Evolutionary conservation across 2,113 vertebrate genomes (phyloP), one percentile per base, ranked within the genome.

Genomic region (Aplodontia rufa): DNA sequence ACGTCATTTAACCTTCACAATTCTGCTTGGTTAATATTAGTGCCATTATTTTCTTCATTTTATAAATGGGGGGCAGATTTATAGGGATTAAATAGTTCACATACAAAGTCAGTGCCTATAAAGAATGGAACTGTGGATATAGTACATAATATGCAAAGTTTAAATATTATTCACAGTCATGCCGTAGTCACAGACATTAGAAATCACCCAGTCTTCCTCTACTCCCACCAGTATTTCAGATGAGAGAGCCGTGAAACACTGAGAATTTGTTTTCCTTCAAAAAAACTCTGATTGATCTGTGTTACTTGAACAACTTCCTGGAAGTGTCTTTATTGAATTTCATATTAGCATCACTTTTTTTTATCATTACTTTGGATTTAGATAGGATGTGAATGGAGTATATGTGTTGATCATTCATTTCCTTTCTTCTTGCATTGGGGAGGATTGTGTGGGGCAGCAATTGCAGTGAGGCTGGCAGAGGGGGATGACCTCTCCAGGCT

Each of bases 1-100:
- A 78, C 76, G 94, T 95, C 19, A 85, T 82, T 74, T 78, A 71
- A 62, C 24, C 45, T 74, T 96, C 42, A 88, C n/a, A 94, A 8
- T 92, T 49, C 28, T 47, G 71, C 40, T 91, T 47, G 35, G 53
- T 53, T 90, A 37, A 62, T 95, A 88, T 76, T 94, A 93, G 30
- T 83, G 24, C 6, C n/a, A 24, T 91, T 96, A 90, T 90, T 94
- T 62, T 93, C 30, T 68, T 78, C 19, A 79, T 75, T 76, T 91
- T 90, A 40, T 91, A 87, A 87, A 78, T 66, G 20, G n/a, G 17
- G 45, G 24, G 62, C 60, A 82, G 55, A 30, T 81, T 85, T 66
- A 64, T 32, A 68, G 49, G 30, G 19, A 64, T 87, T 94, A 78
- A 79, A 55, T 92, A 76, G 76, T 51, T 93, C 86, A 30, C 4